Evolutionary conservation across 2,113 vertebrate species (phyloP).

Genomic region (Brachyistius frenatus): DNA sequence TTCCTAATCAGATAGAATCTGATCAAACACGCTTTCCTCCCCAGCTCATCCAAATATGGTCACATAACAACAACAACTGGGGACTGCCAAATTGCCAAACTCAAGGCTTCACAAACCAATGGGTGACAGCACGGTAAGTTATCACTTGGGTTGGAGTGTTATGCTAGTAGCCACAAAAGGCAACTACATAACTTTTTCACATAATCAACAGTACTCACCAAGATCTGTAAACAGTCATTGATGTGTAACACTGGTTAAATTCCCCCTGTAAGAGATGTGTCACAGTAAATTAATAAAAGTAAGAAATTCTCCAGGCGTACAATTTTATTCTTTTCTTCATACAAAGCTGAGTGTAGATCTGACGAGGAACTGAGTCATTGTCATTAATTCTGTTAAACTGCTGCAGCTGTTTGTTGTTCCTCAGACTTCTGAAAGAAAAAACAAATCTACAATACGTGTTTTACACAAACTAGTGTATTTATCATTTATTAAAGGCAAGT

Average conservation of each 20-base stretch:
- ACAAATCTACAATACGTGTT: neutral
- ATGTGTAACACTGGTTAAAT: neutral
- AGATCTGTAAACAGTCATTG: neutral
- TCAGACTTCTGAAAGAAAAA: constrained; percentile 3
- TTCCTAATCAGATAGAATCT: too few species aligned
- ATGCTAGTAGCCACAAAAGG: too few species aligned
- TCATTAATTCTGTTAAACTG: neutral
- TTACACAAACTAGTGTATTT: constrained; percentile 31
- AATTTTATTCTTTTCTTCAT: constrained; percentile 4
- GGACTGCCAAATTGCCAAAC: too few species aligned
- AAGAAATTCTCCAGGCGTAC: neutral
- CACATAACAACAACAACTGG: too few species aligned
- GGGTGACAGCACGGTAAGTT: too few species aligned
- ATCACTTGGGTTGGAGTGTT: too few species aligned
- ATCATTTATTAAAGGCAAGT: constrained; percentile 54
- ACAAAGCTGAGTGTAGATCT: neutral
- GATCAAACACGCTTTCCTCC: too few species aligned
- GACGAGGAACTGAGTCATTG: neutral
- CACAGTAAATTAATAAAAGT: neutral
- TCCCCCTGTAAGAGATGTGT: neutral
- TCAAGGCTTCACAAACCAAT: too few species aligned
- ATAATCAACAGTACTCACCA: too few species aligned
- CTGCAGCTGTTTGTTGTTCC: neutral
- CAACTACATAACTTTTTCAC: too few species aligned
- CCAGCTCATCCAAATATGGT: too few species aligned